phyloP scores from a whole-genome alignment of 2,113 vertebrate genomes.

The Mugil cephalus region DNA sequence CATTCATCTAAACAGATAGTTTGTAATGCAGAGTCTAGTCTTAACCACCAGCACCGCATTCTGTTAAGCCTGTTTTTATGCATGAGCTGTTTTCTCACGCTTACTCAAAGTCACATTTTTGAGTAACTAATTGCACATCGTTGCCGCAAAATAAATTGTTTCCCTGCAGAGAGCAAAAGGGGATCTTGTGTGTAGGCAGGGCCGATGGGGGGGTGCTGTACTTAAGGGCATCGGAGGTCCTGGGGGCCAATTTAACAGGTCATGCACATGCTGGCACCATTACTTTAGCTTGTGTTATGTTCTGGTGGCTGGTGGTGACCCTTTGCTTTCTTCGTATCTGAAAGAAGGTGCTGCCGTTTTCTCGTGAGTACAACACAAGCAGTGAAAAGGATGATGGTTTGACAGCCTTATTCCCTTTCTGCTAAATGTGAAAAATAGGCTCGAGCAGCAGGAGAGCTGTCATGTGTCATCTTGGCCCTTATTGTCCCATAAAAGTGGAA shows the following conservation, averaged over 20 bases:
- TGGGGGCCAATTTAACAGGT: conserved; percentile 71
- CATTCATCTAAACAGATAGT: neutral
- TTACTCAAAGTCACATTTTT: neutral
- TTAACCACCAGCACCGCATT: neutral
- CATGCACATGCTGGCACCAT: conserved; percentile 54
- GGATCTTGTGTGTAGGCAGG: neutral
- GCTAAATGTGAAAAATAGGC: conserved; percentile 44
- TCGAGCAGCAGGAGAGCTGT: conserved; percentile 18
- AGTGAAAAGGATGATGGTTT: conserved; percentile 33
- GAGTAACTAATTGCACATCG: conserved; percentile 35
- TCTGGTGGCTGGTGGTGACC: conserved; percentile 51
- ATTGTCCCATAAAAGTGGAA: conserved; percentile 19
- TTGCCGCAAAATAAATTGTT: conserved; percentile 10
- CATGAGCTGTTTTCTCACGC: neutral
- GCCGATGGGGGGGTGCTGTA: neutral
- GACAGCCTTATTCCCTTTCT: conserved; percentile 35
- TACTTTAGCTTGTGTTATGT: conserved; percentile 17
- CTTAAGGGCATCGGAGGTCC: conserved; percentile 35
- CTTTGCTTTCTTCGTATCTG: conserved; percentile 13
- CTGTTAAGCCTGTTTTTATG: neutral
- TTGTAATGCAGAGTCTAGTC: neutral
- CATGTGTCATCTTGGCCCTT: conserved; percentile 38
- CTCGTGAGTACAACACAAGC: conserved; percentile 20
- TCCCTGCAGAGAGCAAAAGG: conserved; percentile 2
- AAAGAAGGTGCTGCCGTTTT: conserved; percentile 19